phyloP scores from a whole-genome alignment of 2,888 invertebrate genomes.

The Limnephilus auricula region DNA sequence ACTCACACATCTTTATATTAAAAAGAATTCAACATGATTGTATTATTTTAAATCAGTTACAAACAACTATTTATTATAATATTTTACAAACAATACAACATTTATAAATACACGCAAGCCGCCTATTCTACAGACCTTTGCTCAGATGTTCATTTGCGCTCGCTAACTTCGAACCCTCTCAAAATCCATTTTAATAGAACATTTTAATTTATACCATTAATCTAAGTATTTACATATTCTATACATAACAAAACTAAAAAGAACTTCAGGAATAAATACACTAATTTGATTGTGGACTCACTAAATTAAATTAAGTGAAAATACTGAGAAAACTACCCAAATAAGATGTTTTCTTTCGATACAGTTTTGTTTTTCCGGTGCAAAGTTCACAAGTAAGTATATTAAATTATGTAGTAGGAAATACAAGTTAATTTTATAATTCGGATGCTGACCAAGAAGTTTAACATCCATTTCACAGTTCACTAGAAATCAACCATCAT shows the following conservation, averaged over 20 bases:
- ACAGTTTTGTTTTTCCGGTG: not conserved
- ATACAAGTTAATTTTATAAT: not conserved
- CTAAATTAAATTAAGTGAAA: not conserved
- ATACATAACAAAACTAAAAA: conserved; percentile 58
- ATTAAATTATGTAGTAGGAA: not conserved
- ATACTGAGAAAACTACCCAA: not conserved
- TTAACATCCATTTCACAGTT: not conserved
- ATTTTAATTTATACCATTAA: conserved; percentile 50
- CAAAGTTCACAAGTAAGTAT: not conserved
- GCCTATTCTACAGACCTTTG: conserved; percentile 53
- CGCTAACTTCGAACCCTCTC: conserved; percentile 11
- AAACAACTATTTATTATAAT: conserved; percentile 63
- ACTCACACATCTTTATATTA: conserved; percentile 62
- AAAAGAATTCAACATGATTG: conserved; percentile 65
- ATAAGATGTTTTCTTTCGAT: not conserved
- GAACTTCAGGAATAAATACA: conserved; percentile 29
- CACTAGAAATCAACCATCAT: not conserved
- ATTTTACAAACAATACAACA: conserved; percentile 66
- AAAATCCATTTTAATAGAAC: conserved; percentile 41
- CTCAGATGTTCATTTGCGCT: conserved; percentile 20
- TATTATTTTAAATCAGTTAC: conserved; percentile 62
- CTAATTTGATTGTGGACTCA: not conserved
- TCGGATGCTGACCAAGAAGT: not conserved
- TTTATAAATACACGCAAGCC: conserved; percentile 66
- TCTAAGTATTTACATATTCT: conserved; percentile 57